phyloP scores from a whole-genome alignment of 2,888 invertebrate species.

The Agrotis segetum region DNA sequence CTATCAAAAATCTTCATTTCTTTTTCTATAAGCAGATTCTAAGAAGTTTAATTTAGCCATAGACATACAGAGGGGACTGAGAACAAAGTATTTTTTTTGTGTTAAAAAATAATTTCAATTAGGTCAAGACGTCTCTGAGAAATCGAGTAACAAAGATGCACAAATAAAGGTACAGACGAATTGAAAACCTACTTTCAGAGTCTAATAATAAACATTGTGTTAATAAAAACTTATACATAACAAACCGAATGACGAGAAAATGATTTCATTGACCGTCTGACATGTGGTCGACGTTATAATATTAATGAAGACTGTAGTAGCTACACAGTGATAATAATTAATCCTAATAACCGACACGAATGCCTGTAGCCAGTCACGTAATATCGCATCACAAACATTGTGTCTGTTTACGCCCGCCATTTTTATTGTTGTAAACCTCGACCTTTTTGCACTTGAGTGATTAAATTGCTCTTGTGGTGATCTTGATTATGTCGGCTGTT shows the following conservation, averaged over 20 bases:
- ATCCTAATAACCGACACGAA: constrained; percentile 2
- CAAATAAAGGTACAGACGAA: too few species aligned
- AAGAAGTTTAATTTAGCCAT: too few species aligned
- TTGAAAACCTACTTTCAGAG: too few species aligned
- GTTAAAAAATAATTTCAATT: too few species aligned
- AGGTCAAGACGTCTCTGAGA: too few species aligned
- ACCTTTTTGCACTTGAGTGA: constrained; percentile 37
- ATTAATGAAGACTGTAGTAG: not conserved
- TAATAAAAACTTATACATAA: not conserved
- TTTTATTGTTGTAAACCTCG: constrained; percentile 13
- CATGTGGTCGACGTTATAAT: not conserved
- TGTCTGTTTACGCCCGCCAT: constrained; percentile 11
- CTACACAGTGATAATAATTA: not conserved
- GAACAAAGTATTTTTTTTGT: too few species aligned
- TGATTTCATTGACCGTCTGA: not conserved
- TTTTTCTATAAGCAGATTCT: too few species aligned
- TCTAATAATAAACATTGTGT: too few species aligned
- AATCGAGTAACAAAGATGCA: too few species aligned
- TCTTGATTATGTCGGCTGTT: constrained; percentile 10
- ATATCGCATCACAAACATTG: not conserved
- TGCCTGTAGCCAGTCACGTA: constrained; percentile 10
- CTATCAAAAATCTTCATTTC: too few species aligned
- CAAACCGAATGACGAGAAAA: not conserved
- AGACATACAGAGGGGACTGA: too few species aligned
- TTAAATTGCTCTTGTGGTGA: constrained; percentile 18